Evolutionary conservation across 2,888 invertebrate species (phyloP).

Genomic region (Hermaeophaga mercurialis): DNA sequence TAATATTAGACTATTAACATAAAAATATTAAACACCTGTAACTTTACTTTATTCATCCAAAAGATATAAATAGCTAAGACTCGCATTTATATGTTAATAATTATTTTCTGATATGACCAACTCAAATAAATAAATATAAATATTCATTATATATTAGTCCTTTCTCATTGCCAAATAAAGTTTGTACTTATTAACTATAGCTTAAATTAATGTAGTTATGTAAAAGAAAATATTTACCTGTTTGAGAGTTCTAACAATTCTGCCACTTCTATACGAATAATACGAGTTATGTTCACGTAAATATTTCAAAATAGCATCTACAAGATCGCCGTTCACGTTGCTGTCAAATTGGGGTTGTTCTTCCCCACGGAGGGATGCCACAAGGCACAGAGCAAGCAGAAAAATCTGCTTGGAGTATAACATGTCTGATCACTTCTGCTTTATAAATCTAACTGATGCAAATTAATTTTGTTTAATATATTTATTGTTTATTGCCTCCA

Average conservation of each 20-base stretch:
- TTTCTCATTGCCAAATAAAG: too few species aligned
- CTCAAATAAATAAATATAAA: too few species aligned
- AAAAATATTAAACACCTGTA: too few species aligned
- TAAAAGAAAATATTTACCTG: conserved; percentile 11
- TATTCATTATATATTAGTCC: too few species aligned
- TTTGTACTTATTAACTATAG: too few species aligned
- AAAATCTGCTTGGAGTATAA: conserved; percentile 21
- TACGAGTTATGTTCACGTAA: conserved; percentile 3
- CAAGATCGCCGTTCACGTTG: conserved; percentile 5
- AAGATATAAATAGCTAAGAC: too few species aligned
- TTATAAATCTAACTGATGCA: not conserved
- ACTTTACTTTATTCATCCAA: too few species aligned
- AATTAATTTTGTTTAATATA: not conserved
- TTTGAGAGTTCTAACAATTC: not conserved
- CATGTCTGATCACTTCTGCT: conserved; percentile 17
- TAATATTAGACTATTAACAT: too few species aligned
- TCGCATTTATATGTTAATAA: too few species aligned
- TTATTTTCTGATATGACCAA: too few species aligned
- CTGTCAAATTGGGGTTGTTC: not conserved
- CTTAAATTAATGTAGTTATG: too few species aligned
- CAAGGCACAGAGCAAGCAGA: conserved; percentile 12
- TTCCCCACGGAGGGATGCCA: not conserved
- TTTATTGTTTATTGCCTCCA: not conserved
- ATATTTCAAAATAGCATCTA: conserved; percentile 9
- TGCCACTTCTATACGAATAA: conserved; percentile 8